Evolutionary conservation across 2,888 invertebrate species (phyloP), one percentile per base, ranked within the genome.

Genomic region (Dryococelus australis): DNA sequence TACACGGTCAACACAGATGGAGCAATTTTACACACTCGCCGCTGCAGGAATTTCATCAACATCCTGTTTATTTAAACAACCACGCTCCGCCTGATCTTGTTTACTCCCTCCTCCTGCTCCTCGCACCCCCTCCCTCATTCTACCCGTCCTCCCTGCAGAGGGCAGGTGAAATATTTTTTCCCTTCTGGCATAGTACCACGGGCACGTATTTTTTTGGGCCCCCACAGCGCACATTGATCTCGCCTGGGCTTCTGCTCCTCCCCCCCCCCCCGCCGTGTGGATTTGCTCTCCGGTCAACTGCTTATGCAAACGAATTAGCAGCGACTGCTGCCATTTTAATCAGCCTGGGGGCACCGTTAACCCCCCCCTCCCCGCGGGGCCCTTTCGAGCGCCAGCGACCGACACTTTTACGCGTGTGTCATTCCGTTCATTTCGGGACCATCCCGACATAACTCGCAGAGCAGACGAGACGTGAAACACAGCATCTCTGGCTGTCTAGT

Each of bases 391-490:
- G 9, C 6, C 43, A 79, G 81, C 26, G 79, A 35, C 43, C 91
- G 86, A 87, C 88, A 93, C 93, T 93, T 93, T 93, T 94, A 94
- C 94, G 94, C 94, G 94, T 94, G 94, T 94, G 94, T 94, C 94
- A 92, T 94, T 93, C 94, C 94, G 94, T 94, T 94, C 94, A 94
- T 94, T 94, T 94, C 94, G 94, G 94, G 94, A 94, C 94, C 93
- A 94, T 94, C 47, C 47, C 47, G 1, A 3, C 47, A 16, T 13
- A 13, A 16, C 16, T 1, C 47, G 8, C 16, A 16, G 10, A 47
- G 5, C 5, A 10, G 10, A 16, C 5, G 47, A 47, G 47, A 4
- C 35, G 35, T 35, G 35, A 35, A 47, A 8, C 16, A 16, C 16
- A 16, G 47, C 2, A 47, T 47, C 47, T 47, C 8, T 16, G 10